A percentile compares a stretch with the other conserved stretches of the same genome.
phyloP scores from a whole-genome alignment of 2,113 vertebrate genomes.

The Brachyistius frenatus region DNA sequence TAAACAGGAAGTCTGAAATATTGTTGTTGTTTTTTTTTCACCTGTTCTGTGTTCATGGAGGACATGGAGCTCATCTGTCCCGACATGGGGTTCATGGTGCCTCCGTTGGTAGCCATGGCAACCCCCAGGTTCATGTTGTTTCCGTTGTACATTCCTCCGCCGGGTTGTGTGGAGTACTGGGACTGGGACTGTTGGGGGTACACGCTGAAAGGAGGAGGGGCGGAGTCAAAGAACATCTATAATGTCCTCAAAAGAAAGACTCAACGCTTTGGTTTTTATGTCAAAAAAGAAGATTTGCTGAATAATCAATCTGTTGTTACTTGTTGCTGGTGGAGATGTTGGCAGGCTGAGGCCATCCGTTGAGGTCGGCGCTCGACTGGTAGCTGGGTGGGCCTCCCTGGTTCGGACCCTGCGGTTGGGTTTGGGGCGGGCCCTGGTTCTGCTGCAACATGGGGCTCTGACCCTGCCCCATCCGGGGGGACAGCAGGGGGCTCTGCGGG shows the following conservation, averaged over 20 bases:
- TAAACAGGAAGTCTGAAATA: too few relatives aligned
- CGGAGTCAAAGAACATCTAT: background rate
- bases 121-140: slow-evolving; percentile 91
- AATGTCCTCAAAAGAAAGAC: too few relatives aligned
- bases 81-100: slow-evolving; percentile 93
- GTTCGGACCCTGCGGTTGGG: slow-evolving; percentile 66
- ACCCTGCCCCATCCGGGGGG: slow-evolving; percentile 92
- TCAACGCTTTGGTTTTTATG: too few relatives aligned
- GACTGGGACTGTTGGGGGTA: slow-evolving; percentile 95
- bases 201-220: slow-evolving; percentile 83
- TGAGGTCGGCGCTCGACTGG: slow-evolving; percentile 89
- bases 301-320: slow-evolving; percentile 71
- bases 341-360: slow-evolving; percentile 89
- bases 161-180: slow-evolving; percentile 87
- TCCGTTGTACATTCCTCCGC: slow-evolving; percentile 90
- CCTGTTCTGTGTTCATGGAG: slow-evolving; percentile 94
- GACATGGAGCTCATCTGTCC: slow-evolving; percentile 93
- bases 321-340: slow-evolving; percentile 85
- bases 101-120: slow-evolving; percentile 88
- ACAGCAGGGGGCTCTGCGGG: slow-evolving; percentile 94
- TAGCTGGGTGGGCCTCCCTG: slow-evolving; percentile 83
- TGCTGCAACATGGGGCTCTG: slow-evolving; percentile 95
- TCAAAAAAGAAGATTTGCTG: too few relatives aligned
- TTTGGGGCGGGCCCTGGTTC: slow-evolving; percentile 75
- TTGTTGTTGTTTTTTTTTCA: slow-evolving; percentile 49